Conservation (phyloP, 2,113 vertebrate genomes). For the Lota lota region DNA sequence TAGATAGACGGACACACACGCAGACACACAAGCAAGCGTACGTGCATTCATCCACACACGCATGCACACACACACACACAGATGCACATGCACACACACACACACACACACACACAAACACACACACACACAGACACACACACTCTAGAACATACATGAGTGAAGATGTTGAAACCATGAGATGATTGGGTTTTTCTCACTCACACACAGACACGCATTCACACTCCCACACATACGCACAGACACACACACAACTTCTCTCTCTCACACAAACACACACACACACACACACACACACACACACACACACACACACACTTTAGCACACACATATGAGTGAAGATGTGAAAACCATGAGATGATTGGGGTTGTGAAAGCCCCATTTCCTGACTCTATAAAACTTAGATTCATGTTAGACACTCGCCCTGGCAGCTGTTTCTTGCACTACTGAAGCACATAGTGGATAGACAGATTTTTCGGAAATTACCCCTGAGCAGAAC, state of each 20-base stretch:
- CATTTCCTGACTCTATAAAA: conserved; percentile 27
- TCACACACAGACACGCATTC: no score
- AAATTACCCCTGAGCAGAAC: conserved; percentile 25
- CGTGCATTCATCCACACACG: not conserved
- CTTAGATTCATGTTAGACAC: conserved; percentile 43
- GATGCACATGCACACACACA: not conserved
- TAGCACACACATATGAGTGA: not conserved
- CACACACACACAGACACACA: not conserved
- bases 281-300: no score
- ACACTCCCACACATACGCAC: no score
- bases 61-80: not conserved
- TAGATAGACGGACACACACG: not conserved
- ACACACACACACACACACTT: not conserved
- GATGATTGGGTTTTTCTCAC: conserved; percentile 2
- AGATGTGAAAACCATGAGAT: not conserved
- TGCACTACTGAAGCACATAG: conserved; percentile 56
- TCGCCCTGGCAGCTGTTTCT: conserved; percentile 55
- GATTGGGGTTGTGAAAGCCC: conserved; percentile 7
- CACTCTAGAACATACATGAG: not conserved
- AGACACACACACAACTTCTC: no score
- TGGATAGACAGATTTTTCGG: conserved; percentile 24
- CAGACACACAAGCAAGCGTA: not conserved
- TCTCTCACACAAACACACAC: no score
- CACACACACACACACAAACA: no score
- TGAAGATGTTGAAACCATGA: not conserved